Evolutionary conservation across 2,888 invertebrate species (phyloP).

Genomic region (Listrodromus nycthemerus): DNA sequence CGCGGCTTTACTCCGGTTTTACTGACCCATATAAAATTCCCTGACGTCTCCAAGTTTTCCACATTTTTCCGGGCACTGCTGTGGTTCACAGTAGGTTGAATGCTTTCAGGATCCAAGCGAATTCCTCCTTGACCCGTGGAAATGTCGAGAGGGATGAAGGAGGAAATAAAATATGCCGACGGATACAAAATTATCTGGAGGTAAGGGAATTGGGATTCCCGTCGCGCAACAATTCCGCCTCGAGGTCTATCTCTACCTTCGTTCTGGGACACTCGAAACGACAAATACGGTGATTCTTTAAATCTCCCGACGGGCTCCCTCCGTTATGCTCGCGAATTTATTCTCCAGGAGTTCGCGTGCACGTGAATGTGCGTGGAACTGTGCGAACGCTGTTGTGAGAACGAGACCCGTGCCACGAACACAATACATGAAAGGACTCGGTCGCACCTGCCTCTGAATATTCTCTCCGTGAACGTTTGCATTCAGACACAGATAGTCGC

Average conservation of each 20-base stretch:
- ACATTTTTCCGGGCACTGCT: not conserved
- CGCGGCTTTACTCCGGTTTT: not conserved
- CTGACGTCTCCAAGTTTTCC: not conserved
- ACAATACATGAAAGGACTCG: constrained; percentile 39
- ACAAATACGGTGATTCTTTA: constrained; percentile 49
- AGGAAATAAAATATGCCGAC: not conserved
- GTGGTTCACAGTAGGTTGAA: not conserved
- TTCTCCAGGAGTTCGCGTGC: constrained; percentile 28
- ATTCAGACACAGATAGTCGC: not conserved
- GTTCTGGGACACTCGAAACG: constrained; percentile 17
- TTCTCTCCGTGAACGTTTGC: constrained; percentile 1
- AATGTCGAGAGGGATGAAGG: not conserved
- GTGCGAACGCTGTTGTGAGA: constrained; percentile 22
- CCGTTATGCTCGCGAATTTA: constrained; percentile 36
- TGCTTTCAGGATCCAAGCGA: not conserved
- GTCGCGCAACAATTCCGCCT: constrained; percentile 20
- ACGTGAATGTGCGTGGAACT: not conserved
- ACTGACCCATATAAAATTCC: not conserved
- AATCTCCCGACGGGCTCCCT: not conserved
- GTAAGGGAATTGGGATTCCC: constrained; percentile 25
- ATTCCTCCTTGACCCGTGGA: not conserved
- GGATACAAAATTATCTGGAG: not conserved
- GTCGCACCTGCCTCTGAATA: constrained; percentile 44
- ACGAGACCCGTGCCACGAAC: constrained; percentile 26
- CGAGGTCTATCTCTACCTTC: not conserved